Percentiles rank a stretch among this genome's conserved stretches.
Evolutionary conservation across 2,888 invertebrate genomes (phyloP).

Genomic region (Cephonodes hylas): DNA sequence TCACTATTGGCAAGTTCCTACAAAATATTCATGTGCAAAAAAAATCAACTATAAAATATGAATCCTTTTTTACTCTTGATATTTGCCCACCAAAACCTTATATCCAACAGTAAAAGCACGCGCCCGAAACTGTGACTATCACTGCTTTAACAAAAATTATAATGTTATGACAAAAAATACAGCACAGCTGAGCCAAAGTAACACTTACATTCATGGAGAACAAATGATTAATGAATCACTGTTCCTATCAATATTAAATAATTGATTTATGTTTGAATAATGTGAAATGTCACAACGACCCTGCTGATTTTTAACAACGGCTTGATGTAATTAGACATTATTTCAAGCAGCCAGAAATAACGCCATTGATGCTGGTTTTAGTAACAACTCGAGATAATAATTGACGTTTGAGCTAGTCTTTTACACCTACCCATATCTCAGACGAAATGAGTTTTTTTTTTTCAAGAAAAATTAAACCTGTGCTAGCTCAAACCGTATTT

Average conservation of each 20-base stretch:
- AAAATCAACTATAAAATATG: slow-evolving; percentile 48
- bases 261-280: slow-evolving; percentile 23
- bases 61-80: slow-evolving; percentile 32
- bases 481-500: slow-evolving; percentile 65
- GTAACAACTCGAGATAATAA: slow-evolving; percentile 32
- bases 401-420: slow-evolving; percentile 69
- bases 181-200: neutral
- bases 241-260: slow-evolving; percentile 20
- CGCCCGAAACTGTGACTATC: slow-evolving; percentile 41
- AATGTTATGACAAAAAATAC: neutral
- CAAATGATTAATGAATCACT: slow-evolving; percentile 21
- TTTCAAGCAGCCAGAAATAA: slow-evolving; percentile 72
- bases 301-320: slow-evolving; percentile 42
- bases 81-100: slow-evolving; percentile 34
- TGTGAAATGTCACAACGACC: slow-evolving; percentile 42
- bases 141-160: slow-evolving; percentile 41
- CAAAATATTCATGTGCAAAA: slow-evolving; percentile 31
- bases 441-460: slow-evolving; percentile 28
- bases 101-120: slow-evolving; percentile 15
- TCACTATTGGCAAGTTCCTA: slow-evolving; percentile 20
- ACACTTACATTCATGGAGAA: neutral
- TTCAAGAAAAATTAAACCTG: slow-evolving; percentile 51
- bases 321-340: slow-evolving; percentile 58
- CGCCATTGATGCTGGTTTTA: slow-evolving; percentile 51
- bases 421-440: slow-evolving; percentile 58